phyloP scores from a whole-genome alignment of 2,797 vertebrate species.

The Brachyrhaphis roseni region DNA sequence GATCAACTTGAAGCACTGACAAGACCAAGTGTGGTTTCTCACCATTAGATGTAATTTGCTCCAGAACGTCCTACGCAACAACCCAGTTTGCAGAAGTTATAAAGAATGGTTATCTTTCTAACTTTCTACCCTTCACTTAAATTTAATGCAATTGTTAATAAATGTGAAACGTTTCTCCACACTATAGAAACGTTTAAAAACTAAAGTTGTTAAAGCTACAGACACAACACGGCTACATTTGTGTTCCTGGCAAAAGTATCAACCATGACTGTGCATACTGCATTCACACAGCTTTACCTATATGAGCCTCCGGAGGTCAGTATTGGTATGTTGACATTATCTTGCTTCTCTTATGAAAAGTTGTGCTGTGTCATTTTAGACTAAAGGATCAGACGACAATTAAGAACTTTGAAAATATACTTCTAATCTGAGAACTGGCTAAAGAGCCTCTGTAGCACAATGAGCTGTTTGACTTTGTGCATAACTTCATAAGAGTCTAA shows the following conservation, averaged over 20 bases:
- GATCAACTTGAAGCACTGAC: not conserved
- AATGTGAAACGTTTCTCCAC: too few relatives aligned
- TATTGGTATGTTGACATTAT: too few relatives aligned
- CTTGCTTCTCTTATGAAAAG: not conserved
- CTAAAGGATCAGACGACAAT: not conserved
- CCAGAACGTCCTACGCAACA: not conserved
- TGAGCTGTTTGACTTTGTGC: constrained; percentile 35
- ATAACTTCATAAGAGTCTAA: constrained; percentile 57
- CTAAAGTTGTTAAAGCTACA: not conserved
- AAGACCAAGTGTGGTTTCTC: not conserved
- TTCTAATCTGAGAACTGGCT: not conserved
- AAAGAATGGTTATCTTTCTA: not conserved
- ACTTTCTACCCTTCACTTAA: not conserved
- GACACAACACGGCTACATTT: not conserved
- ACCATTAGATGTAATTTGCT: not conserved
- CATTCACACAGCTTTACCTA: not conserved
- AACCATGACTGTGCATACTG: not conserved
- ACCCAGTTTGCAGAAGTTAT: not conserved
- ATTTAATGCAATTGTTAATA: not conserved
- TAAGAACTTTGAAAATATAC: not conserved
- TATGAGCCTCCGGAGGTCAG: not conserved
- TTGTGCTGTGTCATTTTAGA: not conserved
- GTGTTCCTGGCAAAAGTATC: not conserved
- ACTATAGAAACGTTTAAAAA: not conserved
- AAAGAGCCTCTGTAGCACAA: constrained; percentile 13